A percentile compares a stretch with the other conserved stretches of the same genome.
Conservation (phyloP, 2,113 vertebrate species). For the Desmodus rotundus region DNA sequence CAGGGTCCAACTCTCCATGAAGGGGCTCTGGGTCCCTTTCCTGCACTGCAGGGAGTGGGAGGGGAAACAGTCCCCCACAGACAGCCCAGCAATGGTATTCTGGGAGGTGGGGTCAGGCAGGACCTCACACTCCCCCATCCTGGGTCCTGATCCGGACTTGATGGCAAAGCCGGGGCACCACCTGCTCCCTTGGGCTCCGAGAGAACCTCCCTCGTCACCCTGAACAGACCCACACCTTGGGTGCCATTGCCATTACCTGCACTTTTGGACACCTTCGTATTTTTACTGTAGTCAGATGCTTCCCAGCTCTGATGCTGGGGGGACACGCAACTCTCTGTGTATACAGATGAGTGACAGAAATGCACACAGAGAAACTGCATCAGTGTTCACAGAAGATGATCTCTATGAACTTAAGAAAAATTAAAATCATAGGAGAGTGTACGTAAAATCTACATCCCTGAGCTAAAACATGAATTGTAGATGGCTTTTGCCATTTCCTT, state of each 20-base stretch:
- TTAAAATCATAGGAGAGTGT: neutral
- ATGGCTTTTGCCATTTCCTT: neutral
- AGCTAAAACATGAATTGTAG: neutral
- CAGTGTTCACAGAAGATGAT: neutral
- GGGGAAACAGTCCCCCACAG: neutral
- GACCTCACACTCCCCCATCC: neutral
- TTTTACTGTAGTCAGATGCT: neutral
- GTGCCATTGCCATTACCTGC: neutral
- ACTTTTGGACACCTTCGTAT: neutral
- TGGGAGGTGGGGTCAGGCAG: neutral
- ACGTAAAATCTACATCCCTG: neutral
- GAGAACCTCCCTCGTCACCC: too few relatives aligned
- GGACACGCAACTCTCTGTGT: neutral
- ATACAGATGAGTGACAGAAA: neutral
- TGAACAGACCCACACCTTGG: neutral
- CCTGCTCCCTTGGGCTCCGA: neutral
- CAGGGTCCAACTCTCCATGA: neutral
- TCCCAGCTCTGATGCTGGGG: neutral
- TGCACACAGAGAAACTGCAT: neutral
- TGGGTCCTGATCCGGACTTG: neutral
- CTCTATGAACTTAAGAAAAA: too few relatives aligned
- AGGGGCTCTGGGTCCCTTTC: too few relatives aligned
- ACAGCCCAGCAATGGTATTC: neutral
- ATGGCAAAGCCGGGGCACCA: neutral
- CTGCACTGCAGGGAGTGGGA: too few relatives aligned